Conservation (phyloP, 2,888 invertebrate species). For the Torymus aiolomorphi region DNA sequence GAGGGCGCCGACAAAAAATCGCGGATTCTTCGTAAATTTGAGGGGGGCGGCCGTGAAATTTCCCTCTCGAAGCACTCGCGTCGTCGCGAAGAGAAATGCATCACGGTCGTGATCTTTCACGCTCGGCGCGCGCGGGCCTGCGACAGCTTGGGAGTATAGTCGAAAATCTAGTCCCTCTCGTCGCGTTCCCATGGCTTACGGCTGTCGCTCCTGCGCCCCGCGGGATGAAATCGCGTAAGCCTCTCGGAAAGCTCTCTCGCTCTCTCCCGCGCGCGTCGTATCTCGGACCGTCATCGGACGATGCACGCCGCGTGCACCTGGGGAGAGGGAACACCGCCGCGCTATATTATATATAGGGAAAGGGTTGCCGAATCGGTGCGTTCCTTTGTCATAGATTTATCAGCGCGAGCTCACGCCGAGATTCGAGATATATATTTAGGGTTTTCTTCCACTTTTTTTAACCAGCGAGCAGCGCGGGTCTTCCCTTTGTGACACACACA, state of each 20-base stretch:
- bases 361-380: conserved; percentile 45
- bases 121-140: conserved; percentile 42
- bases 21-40: conserved; percentile 55
- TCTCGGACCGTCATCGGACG: conserved; percentile 52
- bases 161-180: conserved; percentile 27
- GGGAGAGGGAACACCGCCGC: too few species aligned
- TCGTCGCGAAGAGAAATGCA: conserved; percentile 8
- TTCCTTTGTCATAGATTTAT: conserved; percentile 55
- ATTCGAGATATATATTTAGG: conserved; percentile 46
- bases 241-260: conserved; percentile 52
- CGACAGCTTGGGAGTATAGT: too few species aligned
- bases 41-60: conserved; percentile 48
- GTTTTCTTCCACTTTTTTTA: conserved; percentile 19
- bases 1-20: conserved; percentile 19
- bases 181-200: conserved; percentile 38
- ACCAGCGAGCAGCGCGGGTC: too few species aligned
- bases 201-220: too few species aligned
- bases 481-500: conserved; percentile 25
- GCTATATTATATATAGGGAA: too few species aligned
- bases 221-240: conserved; percentile 48
- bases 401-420: conserved; percentile 43
- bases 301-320: neutral
- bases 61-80: conserved; percentile 46
- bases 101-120: conserved; percentile 48
- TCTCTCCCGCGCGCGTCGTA: conserved; percentile 29